A percentile compares a stretch with the other conserved stretches of the same genome.
These are phyloP conservation scores for Achroia grisella DNA, from an alignment of 1,140 invertebrate species.

Conservation along the genomic window DNA sequence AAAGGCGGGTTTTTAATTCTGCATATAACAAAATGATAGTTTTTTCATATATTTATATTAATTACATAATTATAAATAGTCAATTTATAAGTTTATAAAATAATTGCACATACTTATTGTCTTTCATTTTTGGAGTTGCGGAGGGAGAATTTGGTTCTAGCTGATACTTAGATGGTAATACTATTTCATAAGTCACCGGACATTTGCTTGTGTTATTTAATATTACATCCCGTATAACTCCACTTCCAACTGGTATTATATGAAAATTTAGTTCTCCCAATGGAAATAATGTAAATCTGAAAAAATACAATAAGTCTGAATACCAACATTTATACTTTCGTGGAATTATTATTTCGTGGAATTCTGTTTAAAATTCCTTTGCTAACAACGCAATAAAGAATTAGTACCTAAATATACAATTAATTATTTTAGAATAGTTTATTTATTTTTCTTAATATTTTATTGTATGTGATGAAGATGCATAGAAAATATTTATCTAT, in stretches of 20 bases:
- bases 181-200: slow-evolving; percentile 56
- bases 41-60: not conserved
- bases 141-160: slow-evolving; percentile 19
- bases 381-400: too few relatives aligned
- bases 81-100: too few relatives aligned
- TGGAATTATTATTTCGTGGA: not conserved
- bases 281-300: slow-evolving; percentile 59
- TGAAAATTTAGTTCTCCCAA: slow-evolving; percentile 62
- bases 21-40: slow-evolving; percentile 7
- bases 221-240: slow-evolving; percentile 51
- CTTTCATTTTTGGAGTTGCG: slow-evolving; percentile 33
- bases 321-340: not conserved
- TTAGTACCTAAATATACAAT: too few relatives aligned
- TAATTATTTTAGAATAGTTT: too few relatives aligned
- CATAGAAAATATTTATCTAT: too few relatives aligned
- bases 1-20: slow-evolving; percentile 55
- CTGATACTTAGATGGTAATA: slow-evolving; percentile 42
- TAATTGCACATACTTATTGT: slow-evolving; percentile 40
- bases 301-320: slow-evolving; percentile 12
- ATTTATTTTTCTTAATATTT: too few relatives aligned
- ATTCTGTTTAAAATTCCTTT: too few relatives aligned
- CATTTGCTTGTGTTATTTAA: slow-evolving; percentile 65
- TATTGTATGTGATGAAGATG: too few relatives aligned
- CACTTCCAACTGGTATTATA: slow-evolving; percentile 53
- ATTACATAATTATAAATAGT: too few relatives aligned